Percentiles rank a stretch among this genome's conserved stretches.
Evolutionary conservation across 2,797 vertebrate genomes (phyloP).

Genomic region (Parotocinclus haroldoi): DNA sequence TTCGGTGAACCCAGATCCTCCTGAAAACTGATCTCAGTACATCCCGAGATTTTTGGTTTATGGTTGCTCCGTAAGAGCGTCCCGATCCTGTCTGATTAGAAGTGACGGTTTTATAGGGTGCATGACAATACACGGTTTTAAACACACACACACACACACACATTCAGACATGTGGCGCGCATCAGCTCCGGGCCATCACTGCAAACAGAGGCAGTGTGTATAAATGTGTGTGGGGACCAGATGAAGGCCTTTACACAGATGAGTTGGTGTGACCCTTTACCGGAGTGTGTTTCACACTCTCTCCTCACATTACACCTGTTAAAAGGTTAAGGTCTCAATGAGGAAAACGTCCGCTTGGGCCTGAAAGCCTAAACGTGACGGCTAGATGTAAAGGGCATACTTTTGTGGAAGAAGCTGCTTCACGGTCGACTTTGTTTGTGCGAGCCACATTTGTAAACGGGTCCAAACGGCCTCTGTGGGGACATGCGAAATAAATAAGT

Average conservation of each 20-base stretch:
- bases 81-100: constrained; percentile 43
- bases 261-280: constrained; percentile 6
- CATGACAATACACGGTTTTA: constrained; percentile 50
- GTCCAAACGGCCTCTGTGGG: too few species aligned
- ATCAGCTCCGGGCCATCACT: constrained; percentile 21
- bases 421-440: too few species aligned
- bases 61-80: constrained; percentile 42
- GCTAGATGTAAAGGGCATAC: too few species aligned
- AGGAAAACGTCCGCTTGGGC: too few species aligned
- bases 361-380: too few species aligned
- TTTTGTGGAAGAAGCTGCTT: too few species aligned
- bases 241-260: constrained; percentile 9
- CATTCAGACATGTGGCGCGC: constrained; percentile 48
- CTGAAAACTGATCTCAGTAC: constrained; percentile 20
- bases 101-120: constrained; percentile 56
- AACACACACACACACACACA: constrained; percentile 21
- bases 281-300: constrained; percentile 5
- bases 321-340: neutral
- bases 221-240: constrained; percentile 3
- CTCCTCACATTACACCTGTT: constrained; percentile 21
- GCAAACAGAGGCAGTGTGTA: constrained; percentile 13
- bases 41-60: constrained; percentile 29
- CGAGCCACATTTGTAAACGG: too few species aligned
- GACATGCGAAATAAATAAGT: too few species aligned
- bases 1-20: constrained; percentile 18